Evolutionary conservation across 2,113 vertebrate species (phyloP), one percentile per base, ranked within the genome.

Genomic region (Hepsetus odoe): DNA sequence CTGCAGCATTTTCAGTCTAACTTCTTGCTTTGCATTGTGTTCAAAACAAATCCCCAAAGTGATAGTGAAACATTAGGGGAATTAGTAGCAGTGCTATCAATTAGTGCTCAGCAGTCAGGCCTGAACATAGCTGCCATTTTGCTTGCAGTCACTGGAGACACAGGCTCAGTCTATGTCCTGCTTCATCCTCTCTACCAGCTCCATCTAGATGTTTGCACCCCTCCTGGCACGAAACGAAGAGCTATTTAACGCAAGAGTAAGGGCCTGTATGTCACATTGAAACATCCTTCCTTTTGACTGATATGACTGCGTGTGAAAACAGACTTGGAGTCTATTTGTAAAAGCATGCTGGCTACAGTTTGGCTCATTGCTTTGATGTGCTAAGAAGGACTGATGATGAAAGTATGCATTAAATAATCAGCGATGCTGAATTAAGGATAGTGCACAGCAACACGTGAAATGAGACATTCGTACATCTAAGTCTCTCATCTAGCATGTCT

Each of bases 41-140:
- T 62, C 67, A 5, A 38, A 70, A 55, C 51, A 42, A 67, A 58
- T 53, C 56, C 59, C 32, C n/a, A 14, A 74, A 3, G 62, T 65
- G 66, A 83, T 78, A 40, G 58, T 42, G 40, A 68, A 75, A 58
- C 71, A 79, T 83, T 79, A 72, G 65, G 64, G 38, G 42, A 66
- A 81, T 79, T 74, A 73, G 65, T 30, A 67, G 56, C 76, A 61
- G 44, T 74, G 35, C 65, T 76, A 79, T 76, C 71, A 83, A 78
- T 81, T 81, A 83, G 76, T 16, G 16, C 38, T 53, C 59, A 77
- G 68, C 67, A 69, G 68, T 75, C 32, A 64, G 59, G 67, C 58
- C 12, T 75, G 16, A 49, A 49, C 6, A 53, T 30, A 66, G 44
- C 77, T 62, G 58, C 59, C 62, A 65, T n/a, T 74, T 71, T 74